Evolutionary conservation across 1,140 invertebrate genomes (phyloP).

Genomic region (Wiebesia pumilae): DNA sequence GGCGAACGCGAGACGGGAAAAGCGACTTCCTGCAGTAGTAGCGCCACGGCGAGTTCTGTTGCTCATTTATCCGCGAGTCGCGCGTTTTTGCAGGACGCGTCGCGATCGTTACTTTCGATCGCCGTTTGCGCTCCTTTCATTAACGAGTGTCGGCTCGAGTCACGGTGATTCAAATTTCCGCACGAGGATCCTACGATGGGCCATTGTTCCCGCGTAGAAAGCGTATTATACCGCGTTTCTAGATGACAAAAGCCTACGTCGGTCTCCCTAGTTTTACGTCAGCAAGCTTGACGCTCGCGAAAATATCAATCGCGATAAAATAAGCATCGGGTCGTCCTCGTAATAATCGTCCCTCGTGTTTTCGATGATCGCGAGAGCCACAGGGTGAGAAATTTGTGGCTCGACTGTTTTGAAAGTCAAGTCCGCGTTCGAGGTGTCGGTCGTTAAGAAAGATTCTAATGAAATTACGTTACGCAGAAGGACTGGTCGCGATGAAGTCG

Average conservation of each 20-base stretch:
- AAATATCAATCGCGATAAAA: not conserved
- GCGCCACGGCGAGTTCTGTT: not conserved
- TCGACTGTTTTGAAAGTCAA: no score
- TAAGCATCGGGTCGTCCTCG: no score
- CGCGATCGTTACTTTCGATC: not conserved
- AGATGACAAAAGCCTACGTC: no score
- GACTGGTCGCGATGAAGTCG: not conserved
- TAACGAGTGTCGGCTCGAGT: not conserved
- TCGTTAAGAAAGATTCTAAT: not conserved
- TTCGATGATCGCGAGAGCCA: no score
- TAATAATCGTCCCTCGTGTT: no score
- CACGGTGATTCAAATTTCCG: not conserved
- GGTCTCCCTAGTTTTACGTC: not conserved
- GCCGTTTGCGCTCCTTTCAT: constrained; percentile 2
- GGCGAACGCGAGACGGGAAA: not conserved
- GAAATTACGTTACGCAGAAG: not conserved
- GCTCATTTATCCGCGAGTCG: not conserved
- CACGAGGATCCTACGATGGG: not conserved
- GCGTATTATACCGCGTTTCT: not conserved
- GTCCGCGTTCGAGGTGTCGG: not conserved
- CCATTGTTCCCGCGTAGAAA: not conserved
- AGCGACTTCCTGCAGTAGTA: constrained; percentile 16
- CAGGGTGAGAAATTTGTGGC: no score
- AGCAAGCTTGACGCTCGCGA: not conserved
- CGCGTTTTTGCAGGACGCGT: not conserved